phyloP scores from a whole-genome alignment of 2,797 vertebrate species.

The Steatocranus sp. region DNA sequence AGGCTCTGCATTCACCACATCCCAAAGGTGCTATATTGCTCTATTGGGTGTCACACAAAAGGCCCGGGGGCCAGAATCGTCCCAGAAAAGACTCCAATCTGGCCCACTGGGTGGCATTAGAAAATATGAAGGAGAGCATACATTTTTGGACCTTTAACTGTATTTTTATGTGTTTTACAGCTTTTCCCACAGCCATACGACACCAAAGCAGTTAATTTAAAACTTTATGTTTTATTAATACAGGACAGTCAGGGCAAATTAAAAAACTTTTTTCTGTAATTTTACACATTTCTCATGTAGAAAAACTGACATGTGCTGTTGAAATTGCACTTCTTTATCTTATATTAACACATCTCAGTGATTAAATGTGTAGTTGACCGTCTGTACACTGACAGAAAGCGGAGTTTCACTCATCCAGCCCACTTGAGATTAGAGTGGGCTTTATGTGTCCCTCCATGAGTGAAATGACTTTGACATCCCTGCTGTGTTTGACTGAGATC shows the following conservation, averaged over 20 bases:
- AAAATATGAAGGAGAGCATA: rapidly evolving
- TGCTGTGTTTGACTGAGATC: background rate
- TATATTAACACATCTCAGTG: background rate
- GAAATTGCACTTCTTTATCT: background rate
- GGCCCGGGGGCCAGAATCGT: background rate
- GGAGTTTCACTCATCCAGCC: background rate
- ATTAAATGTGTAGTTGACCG: background rate
- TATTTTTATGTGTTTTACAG: background rate
- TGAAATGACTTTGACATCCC: background rate
- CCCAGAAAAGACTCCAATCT: background rate
- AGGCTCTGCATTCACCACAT: background rate
- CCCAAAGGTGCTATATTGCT: background rate
- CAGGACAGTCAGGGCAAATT: background rate
- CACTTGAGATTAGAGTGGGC: background rate
- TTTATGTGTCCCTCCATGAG: background rate
- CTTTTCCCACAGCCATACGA: background rate
- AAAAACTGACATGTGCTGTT: background rate
- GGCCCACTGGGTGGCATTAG: background rate
- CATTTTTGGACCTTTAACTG: background rate
- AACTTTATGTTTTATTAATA: background rate
- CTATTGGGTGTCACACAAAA: background rate
- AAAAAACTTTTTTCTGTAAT: background rate
- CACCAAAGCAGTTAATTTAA: background rate
- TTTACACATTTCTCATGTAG: background rate
- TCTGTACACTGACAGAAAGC: background rate